Base-by-base conservation (phyloP, 2,888 invertebrate species). In the Helicoverpa assulta region DNA sequence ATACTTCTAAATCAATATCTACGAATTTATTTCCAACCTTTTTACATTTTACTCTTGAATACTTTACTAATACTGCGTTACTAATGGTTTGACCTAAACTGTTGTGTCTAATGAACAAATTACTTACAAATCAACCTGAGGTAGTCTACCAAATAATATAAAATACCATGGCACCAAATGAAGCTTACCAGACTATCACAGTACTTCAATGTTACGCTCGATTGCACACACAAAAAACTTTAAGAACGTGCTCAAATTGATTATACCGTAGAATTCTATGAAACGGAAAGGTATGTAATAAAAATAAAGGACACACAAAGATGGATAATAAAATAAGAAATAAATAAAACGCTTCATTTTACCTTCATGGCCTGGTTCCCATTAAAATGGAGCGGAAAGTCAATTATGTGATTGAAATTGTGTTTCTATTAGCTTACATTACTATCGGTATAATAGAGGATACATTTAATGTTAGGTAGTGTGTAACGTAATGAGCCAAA, bases 311-410 rank as follows among this genome's bases (percentile, higher is more conserved):
- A 90, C 91, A 91, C 89, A 93, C 90, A 93, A 90, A 91, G 88
- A 90, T 86, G 78, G 66, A 85, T 86, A 87, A 88, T 80, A 85
- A 89, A 87, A 88, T 86, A 83, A 60, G 79, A 87, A 88, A 87
- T 86, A 87, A 88, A 86, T 83, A 85, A 86, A 83, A 80, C 87
- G 82, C 85, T 87, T 88, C 73, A 80, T 91, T 92, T 95, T 95
- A 95, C 95, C 95, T 95, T 95, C 92, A 92, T 95, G 83, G 93
- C 94, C 95, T 95, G 95, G 94, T 92, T 94, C 91, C 95, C 90
- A 89, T 89, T 85, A 88, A 88, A 95, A 95, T 94, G 94, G 86
- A 93, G 95, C 95, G 92, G 89, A 91, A 95, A 94, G 89, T 92
- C 87, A 92, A 92, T 85, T 86, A 86, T 78, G 88, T 76, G 75